Evolutionary conservation across 1,140 invertebrate species (phyloP).

Genomic region (Aradophagus sp.): DNA sequence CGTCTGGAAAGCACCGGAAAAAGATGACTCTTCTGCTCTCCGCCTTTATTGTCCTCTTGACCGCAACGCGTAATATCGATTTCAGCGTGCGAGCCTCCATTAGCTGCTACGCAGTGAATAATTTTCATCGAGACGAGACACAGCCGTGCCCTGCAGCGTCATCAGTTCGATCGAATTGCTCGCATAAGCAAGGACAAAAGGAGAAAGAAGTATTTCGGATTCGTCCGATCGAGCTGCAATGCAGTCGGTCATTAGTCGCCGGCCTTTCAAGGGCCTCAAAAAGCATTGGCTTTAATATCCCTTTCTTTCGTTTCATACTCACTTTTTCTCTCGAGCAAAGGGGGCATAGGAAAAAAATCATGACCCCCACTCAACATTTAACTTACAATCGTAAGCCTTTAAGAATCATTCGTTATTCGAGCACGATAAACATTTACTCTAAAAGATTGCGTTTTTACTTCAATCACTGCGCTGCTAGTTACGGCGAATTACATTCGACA

Average conservation of each 20-base stretch:
- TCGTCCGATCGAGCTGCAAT: not conserved
- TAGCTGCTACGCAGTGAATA: constrained; percentile 30
- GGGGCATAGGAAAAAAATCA: too few relatives aligned
- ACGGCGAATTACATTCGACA: constrained; percentile 1
- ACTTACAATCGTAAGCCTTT: too few relatives aligned
- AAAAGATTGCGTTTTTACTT: constrained; percentile 23
- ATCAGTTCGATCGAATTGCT: constrained; percentile 22
- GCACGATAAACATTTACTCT: constrained; percentile 14
- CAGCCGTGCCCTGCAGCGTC: constrained; percentile 8
- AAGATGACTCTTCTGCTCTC: constrained; percentile 51
- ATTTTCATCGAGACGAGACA: constrained; percentile 41
- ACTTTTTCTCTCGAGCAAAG: too few relatives aligned
- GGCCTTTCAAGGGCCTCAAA: not conserved
- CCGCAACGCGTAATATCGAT: constrained; percentile 52
- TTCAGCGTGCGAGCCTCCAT: constrained; percentile 44
- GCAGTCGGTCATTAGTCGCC: not conserved
- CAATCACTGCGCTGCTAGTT: constrained; percentile 16
- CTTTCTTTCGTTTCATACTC: too few relatives aligned
- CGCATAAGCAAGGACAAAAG: constrained; percentile 3
- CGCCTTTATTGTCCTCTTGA: constrained; percentile 59
- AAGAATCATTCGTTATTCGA: constrained; percentile 22
- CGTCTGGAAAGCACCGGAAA: constrained; percentile 53
- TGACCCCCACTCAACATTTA: too few relatives aligned
- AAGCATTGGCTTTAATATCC: too few relatives aligned
- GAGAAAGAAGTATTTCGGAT: not conserved